phyloP scores from a whole-genome alignment of 2,113 vertebrate genomes.

The Myanophis thanlyinensis region DNA sequence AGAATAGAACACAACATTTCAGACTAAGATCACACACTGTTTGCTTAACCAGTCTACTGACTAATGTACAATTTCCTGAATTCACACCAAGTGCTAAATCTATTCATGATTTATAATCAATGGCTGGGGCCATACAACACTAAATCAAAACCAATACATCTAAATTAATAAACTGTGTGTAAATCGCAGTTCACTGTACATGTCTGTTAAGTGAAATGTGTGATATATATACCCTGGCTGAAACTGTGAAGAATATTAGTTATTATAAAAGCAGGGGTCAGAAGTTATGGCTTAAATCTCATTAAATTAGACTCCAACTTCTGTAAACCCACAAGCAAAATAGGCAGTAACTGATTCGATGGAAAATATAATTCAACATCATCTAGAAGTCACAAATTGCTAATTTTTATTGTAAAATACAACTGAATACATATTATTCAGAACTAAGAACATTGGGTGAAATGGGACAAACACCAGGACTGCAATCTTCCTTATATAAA shows the following conservation, averaged over 20 bases:
- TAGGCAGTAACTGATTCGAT: not conserved
- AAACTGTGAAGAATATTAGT: not conserved
- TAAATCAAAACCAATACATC: not conserved
- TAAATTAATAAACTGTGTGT: not conserved
- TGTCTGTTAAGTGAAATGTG: not conserved
- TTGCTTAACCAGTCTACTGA: not conserved
- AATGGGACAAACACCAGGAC: not conserved
- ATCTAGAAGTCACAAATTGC: not conserved
- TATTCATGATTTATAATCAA: not conserved
- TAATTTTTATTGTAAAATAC: not conserved
- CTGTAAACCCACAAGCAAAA: not conserved
- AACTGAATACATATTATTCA: not conserved
- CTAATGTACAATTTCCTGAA: not conserved
- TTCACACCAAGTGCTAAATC: not conserved
- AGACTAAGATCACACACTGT: not conserved
- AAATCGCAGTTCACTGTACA: not conserved
- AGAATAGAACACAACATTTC: not conserved
- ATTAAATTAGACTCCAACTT: not conserved
- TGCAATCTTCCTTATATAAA: not conserved
- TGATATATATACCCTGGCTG: not conserved
- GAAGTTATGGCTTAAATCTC: not conserved
- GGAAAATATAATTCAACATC: not conserved
- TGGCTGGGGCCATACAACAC: not conserved
- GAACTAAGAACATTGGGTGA: not conserved
- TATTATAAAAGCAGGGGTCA: not conserved